These are phyloP conservation scores for Andricus quercusramuli DNA, from an alignment of 2,888 invertebrate species.

Conservation along the genomic window DNA sequence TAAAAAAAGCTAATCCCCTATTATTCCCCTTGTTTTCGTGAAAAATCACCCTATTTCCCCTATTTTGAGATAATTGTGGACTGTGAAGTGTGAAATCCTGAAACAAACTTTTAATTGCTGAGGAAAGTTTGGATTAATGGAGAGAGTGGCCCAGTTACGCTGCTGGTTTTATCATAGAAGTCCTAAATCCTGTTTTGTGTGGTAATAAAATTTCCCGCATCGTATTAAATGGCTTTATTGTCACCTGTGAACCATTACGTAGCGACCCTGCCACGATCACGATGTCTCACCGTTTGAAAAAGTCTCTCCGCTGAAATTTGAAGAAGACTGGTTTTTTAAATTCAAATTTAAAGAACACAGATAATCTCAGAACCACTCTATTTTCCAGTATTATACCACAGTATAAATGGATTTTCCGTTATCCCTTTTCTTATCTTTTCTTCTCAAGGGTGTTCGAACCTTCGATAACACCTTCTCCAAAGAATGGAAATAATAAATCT, in stretches of 20 bases:
- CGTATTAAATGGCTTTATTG: constrained; percentile 58
- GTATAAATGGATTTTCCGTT: constrained; percentile 24
- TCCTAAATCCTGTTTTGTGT: constrained; percentile 61
- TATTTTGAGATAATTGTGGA: no score
- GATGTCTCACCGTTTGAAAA: constrained; percentile 43
- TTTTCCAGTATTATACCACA: constrained; percentile 10
- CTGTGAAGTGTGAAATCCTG: background rate
- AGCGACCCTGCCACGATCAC: constrained; percentile 67
- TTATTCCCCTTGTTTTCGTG: no score
- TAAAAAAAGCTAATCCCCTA: no score
- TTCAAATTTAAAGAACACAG: constrained; percentile 12
- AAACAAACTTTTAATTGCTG: constrained; percentile 24
- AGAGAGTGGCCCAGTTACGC: constrained; percentile 34
- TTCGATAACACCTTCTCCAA: background rate
- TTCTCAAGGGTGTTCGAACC: constrained; percentile 22
- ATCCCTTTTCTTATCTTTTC: constrained; percentile 21
- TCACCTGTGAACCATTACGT: constrained; percentile 77
- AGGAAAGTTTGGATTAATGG: constrained; percentile 19
- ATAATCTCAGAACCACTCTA: constrained; percentile 15
- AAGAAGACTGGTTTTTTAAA: constrained; percentile 38
- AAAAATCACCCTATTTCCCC: no score
- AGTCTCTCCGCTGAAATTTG: constrained; percentile 23
- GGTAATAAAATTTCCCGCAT: constrained; percentile 67
- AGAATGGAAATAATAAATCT: constrained; percentile 2
- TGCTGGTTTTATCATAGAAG: constrained; percentile 38